These are phyloP conservation scores for Agriopis leucophaearia DNA, from an alignment of 2,888 invertebrate species.

Conservation along the genomic window DNA sequence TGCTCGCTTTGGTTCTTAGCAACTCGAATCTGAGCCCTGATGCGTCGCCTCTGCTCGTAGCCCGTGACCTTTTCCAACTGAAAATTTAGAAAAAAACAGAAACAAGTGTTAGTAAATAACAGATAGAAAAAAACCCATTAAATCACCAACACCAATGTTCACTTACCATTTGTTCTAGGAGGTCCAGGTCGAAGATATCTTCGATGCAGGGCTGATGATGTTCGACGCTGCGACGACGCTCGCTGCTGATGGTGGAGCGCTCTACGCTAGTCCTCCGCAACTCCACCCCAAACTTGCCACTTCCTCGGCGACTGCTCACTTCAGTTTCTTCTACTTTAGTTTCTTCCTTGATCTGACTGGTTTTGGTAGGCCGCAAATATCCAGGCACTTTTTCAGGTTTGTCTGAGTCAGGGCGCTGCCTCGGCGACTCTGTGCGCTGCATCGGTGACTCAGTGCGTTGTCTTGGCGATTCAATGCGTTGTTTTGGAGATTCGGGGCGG, in stretches of 20 bases:
- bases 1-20: conserved; percentile 88
- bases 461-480: conserved; percentile 60
- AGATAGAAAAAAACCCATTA: background rate
- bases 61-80: conserved; percentile 91
- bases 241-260: conserved; percentile 75
- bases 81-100: conserved; percentile 31
- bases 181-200: conserved; percentile 90
- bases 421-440: conserved; percentile 60
- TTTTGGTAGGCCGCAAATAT: conserved; percentile 73
- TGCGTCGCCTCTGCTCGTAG: conserved; percentile 92
- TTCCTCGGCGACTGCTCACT: conserved; percentile 82
- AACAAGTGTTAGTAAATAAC: background rate
- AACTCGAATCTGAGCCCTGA: conserved; percentile 91
- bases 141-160: conserved; percentile 27
- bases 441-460: conserved; percentile 62
- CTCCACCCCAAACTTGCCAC: conserved; percentile 90
- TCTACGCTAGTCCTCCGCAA: conserved; percentile 86
- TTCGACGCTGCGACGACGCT: conserved; percentile 80
- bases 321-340: conserved; percentile 68
- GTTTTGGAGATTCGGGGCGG: conserved; percentile 63
- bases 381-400: conserved; percentile 70
- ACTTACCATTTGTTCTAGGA: conserved; percentile 90
- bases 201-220: conserved; percentile 88
- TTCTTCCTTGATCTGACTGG: conserved; percentile 75
- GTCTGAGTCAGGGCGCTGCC: conserved; percentile 55